Conservation (phyloP, 2,888 invertebrate genomes). For the Odontomyia ornata region DNA sequence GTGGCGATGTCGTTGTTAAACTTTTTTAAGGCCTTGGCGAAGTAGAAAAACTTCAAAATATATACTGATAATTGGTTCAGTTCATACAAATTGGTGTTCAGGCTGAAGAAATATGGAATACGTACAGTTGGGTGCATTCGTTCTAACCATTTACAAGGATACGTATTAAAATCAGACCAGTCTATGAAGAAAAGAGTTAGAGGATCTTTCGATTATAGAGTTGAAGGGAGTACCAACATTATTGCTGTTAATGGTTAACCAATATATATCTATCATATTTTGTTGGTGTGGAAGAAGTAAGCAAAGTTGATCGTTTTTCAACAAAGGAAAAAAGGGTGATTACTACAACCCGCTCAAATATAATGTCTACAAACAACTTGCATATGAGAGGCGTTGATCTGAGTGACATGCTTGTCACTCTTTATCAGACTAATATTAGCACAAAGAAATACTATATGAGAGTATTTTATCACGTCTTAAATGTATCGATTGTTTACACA, state of each 20-base stretch:
- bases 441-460: background rate
- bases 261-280: background rate
- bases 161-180: background rate
- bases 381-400: background rate
- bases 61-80: background rate
- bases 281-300: background rate
- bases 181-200: background rate
- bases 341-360: background rate
- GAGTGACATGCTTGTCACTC: background rate
- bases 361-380: background rate
- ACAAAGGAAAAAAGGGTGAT: background rate
- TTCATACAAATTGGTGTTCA: background rate
- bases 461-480: background rate
- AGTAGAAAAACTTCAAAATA: background rate
- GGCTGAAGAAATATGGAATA: background rate
- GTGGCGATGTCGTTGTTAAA: too few species aligned
- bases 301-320: background rate
- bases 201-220: background rate
- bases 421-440: background rate
- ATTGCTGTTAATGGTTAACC: background rate
- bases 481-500: background rate
- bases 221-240: background rate
- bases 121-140: background rate
- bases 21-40: background rate
- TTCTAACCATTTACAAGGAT: background rate